Base-by-base conservation (phyloP, 1,140 invertebrate species). In the Rhopalosiphum maidis region DNA sequence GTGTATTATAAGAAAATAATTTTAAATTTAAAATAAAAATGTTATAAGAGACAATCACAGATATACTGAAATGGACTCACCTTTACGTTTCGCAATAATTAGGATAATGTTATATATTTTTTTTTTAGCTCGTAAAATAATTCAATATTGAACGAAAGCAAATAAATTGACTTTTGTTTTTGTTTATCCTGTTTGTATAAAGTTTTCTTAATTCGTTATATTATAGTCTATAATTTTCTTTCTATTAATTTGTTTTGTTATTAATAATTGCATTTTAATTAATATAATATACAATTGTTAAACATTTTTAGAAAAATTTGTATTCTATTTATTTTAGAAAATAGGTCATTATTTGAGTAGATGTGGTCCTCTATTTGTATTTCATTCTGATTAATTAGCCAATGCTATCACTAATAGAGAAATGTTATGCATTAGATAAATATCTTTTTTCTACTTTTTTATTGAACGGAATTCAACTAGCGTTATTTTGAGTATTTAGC, bases 401-500 rank as follows among this genome's bases (percentile, higher is more conserved):
- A 85, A 51, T 25, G 77, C 77, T 83, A 48, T 92, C 77, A 48
- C 91, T 85, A 85, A 48, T 85, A 92, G 23, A 92, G 30, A 48
- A 37, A n/a, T 91, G 18, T 77, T 60, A 15, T 77, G 55, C 15
- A 91, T 46, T 92, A 92, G 91, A 54, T 35, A 60, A 60, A 51
- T 85, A 41, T 92, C 91, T 92, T 92, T 92, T 92, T 92, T 92
- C 91, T 92, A 92, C 91, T 92, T 92, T 92, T 92, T 92, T 92
- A 92, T 92, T 48, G 77, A 85, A 92, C 43, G 35, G 23, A 92
- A 51, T 92, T 85, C 48, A 35, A 85, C n/a, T 91, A 92, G 91
- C 6, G 77, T 92, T 92, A 92, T 92, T 92, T 92, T 83, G n/a
- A 91, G 41, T 91, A 91, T 35, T 91, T 92, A 92, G 82, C 1